A percentile compares a stretch with the other conserved stretches of the same genome.
Evolutionary conservation across 1,140 invertebrate species (phyloP).

Genomic region (Maconellicoccus hirsutus): DNA sequence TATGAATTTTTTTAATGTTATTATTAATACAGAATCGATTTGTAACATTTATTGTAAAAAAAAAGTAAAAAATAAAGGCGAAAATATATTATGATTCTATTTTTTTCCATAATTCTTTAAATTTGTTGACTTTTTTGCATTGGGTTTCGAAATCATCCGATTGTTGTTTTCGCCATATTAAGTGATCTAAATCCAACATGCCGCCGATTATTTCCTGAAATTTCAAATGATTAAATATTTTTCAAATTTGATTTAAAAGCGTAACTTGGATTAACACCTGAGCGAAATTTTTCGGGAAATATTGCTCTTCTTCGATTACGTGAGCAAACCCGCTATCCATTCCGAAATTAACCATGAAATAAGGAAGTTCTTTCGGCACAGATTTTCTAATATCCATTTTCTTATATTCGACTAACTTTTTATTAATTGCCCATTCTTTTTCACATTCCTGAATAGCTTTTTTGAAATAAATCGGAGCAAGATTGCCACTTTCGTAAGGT

Average conservation of each 20-base stretch:
- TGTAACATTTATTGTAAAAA: background rate
- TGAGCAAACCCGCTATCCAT: constrained; percentile 83
- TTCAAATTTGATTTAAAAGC: constrained; percentile 4
- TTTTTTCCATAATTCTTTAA: constrained; percentile 51
- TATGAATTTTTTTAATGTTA: background rate
- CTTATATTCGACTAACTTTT: constrained; percentile 80
- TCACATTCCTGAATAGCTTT: constrained; percentile 93
- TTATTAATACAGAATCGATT: constrained; percentile 12
- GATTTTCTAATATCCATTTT: constrained; percentile 59
- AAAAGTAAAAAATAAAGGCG: constrained; percentile 36
- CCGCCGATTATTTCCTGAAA: constrained; percentile 85
- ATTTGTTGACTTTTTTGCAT: constrained; percentile 50
- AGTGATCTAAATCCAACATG: constrained; percentile 78
- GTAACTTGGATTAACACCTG: constrained; percentile 44
- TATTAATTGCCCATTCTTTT: constrained; percentile 87
- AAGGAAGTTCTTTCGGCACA: constrained; percentile 87
- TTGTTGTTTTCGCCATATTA: constrained; percentile 67
- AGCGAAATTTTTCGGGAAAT: constrained; percentile 83
- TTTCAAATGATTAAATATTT: constrained; percentile 22
- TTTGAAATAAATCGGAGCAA: constrained; percentile 87
- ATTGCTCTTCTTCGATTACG: constrained; percentile 85
- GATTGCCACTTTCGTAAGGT: constrained; percentile 62
- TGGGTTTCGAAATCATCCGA: constrained; percentile 59
- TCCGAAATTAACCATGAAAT: constrained; percentile 90
- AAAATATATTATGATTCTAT: constrained; percentile 39